A percentile compares a stretch with the other conserved stretches of the same genome.
These are phyloP conservation scores for Cosmia pyralina DNA, from an alignment of 2,888 invertebrate genomes.

Conservation along the genomic window DNA sequence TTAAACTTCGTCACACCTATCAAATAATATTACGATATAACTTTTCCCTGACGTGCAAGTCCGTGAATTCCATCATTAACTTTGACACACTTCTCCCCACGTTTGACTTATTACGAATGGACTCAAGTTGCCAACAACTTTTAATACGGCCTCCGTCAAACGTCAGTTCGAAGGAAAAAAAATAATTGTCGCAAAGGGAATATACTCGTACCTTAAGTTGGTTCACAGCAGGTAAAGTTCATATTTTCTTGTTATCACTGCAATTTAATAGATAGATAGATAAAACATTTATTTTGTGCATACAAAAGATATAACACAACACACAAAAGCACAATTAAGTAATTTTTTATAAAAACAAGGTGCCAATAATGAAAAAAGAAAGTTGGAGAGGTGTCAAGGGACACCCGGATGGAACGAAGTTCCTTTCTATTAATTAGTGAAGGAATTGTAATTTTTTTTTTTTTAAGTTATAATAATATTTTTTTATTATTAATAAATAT, in stretches of 20 bases:
- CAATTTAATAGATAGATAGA: too few species aligned
- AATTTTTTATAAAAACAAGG: too few species aligned
- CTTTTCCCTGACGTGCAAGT: constrained; percentile 49
- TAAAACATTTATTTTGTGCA: too few species aligned
- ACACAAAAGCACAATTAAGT: too few species aligned
- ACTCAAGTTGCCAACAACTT: constrained; percentile 73
- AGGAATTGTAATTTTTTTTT: too few species aligned
- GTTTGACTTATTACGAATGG: constrained; percentile 69
- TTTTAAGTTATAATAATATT: too few species aligned
- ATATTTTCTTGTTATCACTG: neutral
- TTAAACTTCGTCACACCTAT: constrained; percentile 55
- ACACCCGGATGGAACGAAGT: too few species aligned
- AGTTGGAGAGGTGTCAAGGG: too few species aligned
- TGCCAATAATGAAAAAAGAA: too few species aligned
- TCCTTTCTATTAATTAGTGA: too few species aligned
- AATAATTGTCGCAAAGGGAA: constrained; percentile 63
- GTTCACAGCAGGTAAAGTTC: constrained; percentile 34
- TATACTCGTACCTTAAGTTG: neutral
- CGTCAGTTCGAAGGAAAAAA: constrained; percentile 60
- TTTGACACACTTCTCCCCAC: constrained; percentile 61
- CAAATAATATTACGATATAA: constrained; percentile 59
- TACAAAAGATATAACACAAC: too few species aligned
- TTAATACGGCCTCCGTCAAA: constrained; percentile 78
- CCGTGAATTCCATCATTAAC: constrained; percentile 62
- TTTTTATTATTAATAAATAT: too few species aligned